Base-by-base conservation (phyloP, 2,888 invertebrate genomes). In the Epinotia nisella region DNA sequence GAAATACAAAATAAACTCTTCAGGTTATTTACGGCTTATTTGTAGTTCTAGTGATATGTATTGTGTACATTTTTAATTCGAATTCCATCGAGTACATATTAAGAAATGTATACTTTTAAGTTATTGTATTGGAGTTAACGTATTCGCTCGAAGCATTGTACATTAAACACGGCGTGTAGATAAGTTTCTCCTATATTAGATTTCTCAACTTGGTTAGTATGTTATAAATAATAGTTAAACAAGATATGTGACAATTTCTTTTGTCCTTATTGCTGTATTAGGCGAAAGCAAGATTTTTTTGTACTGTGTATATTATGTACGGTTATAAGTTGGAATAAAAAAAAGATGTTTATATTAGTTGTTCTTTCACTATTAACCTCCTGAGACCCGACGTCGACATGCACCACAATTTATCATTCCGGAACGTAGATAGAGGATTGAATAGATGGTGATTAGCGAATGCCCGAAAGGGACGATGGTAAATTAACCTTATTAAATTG, bases 281-380 rank as follows among this genome's bases (percentile, higher is more conserved):
- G 87, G 85, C 87, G 91, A 92, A 93, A 93, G 94, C 95, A 91
- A 90, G 88, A 95, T 95, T 96, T 95, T 96, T 96, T 96, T 96
- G 96, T 96, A 96, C 96, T 96, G 96, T 96, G 96, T 96, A 96
- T 96, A 94, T 93, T 92, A 96, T 96, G 96, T 96, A 96, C 95
- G 95, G 95, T 95, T 95, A 95, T 95, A 96, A 95, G 93, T 92
- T 93, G 93, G 91, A 92, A 93, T 92, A 93, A 93, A 93, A 89
- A n/a, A 91, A 93, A 92, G 92, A 93, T 93, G 93, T 92, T 93
- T 93, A 93, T 93, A 93, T 91, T 90, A 91, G 80, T 76, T 79
- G 83, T 89, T 78, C 81, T 87, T 87, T 88, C 85, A 78, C 81
- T 87, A 86, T 87, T 84, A 77, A 79, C 84, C 86, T 82, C n/a